Base-by-base conservation (phyloP, 2,888 invertebrate genomes). In the Arge pagana region DNA sequence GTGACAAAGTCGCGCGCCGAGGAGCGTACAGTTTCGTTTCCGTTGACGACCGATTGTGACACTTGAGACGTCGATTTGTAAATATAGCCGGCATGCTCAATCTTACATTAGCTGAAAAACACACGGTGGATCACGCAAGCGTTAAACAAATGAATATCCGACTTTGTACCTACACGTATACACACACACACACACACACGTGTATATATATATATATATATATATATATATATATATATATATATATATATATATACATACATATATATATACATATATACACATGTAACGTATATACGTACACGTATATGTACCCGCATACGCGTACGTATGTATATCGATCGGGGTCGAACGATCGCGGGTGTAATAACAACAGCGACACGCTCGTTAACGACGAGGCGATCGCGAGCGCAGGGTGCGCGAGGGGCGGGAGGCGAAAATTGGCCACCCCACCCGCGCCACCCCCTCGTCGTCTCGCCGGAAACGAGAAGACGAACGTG, bases 151-250 rank as follows among this genome's bases (percentile, higher is more conserved):
- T 70, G 26, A 70, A 68, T 70, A 71, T 70, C 65, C 64, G 66
- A 72, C 70, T 73, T 74, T 72, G 71, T 73, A 73, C 70, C 68
- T 73, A 72, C 71, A 68, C 63, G 68, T 64, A 67, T 68, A 68
- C 71, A 68, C 67, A 65, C 57, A 62, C 66, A 45, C n/a, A 26
- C 15, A 33, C 11, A 33, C 7, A 33, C 3, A 11, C 15, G 15
- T 13, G 3, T 26, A 26, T 26, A 26, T 26, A 26, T 2, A 26
- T n/a, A 26, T n/a, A 26, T 26, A 26, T 33, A 33, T 7, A 33
- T n/a, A 33, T 3, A 11, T 33, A 33, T 13, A 5, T 26, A 26
- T 26, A 26, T 26, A 26, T 2, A 26, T n/a, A 26, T n/a, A 26
- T 26, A 26, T n/a, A n/a, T n/a, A n/a, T n/a, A n/a, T n/a, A n/a